A percentile compares a stretch with the other conserved stretches of the same genome.
Evolutionary conservation across 64 coral and sea anemone species (phyloP).

Genomic region (Acropora tenuis): DNA sequence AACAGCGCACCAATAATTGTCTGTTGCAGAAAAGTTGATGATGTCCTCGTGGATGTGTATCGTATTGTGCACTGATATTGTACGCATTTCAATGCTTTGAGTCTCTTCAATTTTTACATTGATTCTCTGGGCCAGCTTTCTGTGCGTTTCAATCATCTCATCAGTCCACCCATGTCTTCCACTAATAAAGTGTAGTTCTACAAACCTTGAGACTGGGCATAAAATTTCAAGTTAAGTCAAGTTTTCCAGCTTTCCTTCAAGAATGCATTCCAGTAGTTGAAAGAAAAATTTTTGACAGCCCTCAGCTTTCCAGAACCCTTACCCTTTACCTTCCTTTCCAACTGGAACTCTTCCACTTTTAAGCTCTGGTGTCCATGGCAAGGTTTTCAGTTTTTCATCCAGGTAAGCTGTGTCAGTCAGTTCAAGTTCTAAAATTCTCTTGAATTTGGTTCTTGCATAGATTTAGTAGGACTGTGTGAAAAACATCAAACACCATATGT

Average conservation of each 20-base stretch:
- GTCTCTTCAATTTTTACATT: conserved; percentile 66
- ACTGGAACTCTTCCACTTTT: conserved; percentile 62
- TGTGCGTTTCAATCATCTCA: conserved; percentile 73
- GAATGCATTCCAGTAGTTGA: conserved; percentile 62
- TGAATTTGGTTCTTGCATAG: conserved; percentile 63
- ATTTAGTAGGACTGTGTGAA: conserved; percentile 61
- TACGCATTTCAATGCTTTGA: conserved; percentile 75
- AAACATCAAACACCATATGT: conserved; percentile 64
- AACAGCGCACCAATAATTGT: conserved; percentile 80
- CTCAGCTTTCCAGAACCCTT: conserved; percentile 69
- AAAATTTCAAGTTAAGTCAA: conserved; percentile 66
- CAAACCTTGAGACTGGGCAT: conserved; percentile 54
- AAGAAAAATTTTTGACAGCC: conserved; percentile 77
- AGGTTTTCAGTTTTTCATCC: conserved; percentile 65
- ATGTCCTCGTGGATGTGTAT: conserved; percentile 69
- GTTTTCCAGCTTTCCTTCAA: conserved; percentile 50
- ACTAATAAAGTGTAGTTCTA: conserved; percentile 74
- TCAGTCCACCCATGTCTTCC: conserved; percentile 73
- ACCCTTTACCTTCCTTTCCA: conserved; percentile 55
- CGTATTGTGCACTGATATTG: conserved; percentile 76
- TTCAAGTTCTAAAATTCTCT: conserved; percentile 70
- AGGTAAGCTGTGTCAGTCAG: conserved; percentile 58
- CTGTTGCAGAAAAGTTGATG: conserved; percentile 65
- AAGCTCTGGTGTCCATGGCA: conserved; percentile 62
- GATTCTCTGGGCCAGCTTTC: conserved; percentile 55